phyloP scores from a whole-genome alignment of 1,140 invertebrate genomes.

The Drosophila pruinosa region DNA sequence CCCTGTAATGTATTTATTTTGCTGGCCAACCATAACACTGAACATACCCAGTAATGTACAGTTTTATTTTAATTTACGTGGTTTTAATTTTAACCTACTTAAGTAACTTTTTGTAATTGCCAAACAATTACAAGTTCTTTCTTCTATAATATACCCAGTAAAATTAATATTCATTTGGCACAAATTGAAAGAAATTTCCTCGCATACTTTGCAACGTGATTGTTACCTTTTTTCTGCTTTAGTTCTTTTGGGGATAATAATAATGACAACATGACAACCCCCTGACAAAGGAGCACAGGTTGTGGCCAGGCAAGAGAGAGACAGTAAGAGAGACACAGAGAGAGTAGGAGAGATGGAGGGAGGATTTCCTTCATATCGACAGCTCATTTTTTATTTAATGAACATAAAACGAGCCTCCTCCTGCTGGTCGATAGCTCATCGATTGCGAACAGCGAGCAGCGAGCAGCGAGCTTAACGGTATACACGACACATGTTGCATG shows the following conservation, averaged over 20 bases:
- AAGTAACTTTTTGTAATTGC: too few species aligned
- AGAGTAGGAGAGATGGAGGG: neutral
- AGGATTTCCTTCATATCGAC: neutral
- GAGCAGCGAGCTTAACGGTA: too few species aligned
- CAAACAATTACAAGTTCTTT: too few species aligned
- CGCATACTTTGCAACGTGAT: neutral
- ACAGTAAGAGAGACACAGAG: too few species aligned
- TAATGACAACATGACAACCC: neutral
- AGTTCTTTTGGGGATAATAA: neutral
- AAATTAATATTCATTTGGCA: too few species aligned
- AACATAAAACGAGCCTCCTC: neutral
- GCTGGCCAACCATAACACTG: too few species aligned
- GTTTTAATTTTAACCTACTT: too few species aligned
- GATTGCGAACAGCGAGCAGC: slow-evolving; percentile 32
- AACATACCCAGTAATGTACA: too few species aligned
- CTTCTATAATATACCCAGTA: too few species aligned
- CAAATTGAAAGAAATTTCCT: too few species aligned
- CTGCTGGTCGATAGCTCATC: slow-evolving; percentile 32
- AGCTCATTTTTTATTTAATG: slow-evolving; percentile 20
- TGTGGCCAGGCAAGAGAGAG: too few species aligned
- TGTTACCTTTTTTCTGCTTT: neutral
- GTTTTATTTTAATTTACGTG: too few species aligned
- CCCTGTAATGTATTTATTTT: neutral
- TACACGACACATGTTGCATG: slow-evolving; percentile 62
- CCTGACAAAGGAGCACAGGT: neutral